Conservation (phyloP, 2,888 invertebrate species). For the Trichopoda pennipes region DNA sequence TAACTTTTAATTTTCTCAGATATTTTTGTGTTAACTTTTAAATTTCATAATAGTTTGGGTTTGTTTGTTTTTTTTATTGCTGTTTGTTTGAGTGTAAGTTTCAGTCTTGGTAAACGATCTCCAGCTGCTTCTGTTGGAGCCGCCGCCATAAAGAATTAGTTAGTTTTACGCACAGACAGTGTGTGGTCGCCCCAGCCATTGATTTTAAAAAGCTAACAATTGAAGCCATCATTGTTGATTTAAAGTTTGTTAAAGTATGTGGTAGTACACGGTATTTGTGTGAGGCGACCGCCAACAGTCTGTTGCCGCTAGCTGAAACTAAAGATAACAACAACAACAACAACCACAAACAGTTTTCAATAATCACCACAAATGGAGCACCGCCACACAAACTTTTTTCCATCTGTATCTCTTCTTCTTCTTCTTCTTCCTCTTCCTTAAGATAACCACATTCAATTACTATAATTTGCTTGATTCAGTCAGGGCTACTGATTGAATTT, state of each 20-base stretch:
- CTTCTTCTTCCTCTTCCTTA: constrained; percentile 48
- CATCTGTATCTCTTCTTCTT: constrained; percentile 49
- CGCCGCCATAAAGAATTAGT: constrained; percentile 64
- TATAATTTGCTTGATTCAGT: constrained; percentile 78
- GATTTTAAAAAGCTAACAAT: constrained; percentile 66
- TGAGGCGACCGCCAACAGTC: constrained; percentile 67
- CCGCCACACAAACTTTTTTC: constrained; percentile 49
- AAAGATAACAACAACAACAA: constrained; percentile 41
- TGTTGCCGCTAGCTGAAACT: constrained; percentile 64
- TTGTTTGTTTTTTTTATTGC: neutral
- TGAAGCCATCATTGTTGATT: constrained; percentile 64
- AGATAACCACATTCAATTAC: constrained; percentile 78
- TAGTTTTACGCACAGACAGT: constrained; percentile 58
- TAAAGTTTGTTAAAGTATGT: constrained; percentile 31
- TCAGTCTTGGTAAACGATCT: constrained; percentile 51
- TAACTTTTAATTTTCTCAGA: constrained; percentile 57
- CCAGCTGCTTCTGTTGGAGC: constrained; percentile 69
- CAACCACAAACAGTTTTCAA: constrained; percentile 50
- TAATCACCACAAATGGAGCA: constrained; percentile 58
- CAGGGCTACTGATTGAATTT: constrained; percentile 81
- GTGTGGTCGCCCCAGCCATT: constrained; percentile 67
- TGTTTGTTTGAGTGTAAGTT: constrained; percentile 3
- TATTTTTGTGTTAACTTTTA: constrained; percentile 21
- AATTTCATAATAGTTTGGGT: constrained; percentile 42
- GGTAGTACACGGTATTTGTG: constrained; percentile 19